These are phyloP conservation scores for Automeris io DNA, from an alignment of 2,888 invertebrate species.

Conservation along the genomic window DNA sequence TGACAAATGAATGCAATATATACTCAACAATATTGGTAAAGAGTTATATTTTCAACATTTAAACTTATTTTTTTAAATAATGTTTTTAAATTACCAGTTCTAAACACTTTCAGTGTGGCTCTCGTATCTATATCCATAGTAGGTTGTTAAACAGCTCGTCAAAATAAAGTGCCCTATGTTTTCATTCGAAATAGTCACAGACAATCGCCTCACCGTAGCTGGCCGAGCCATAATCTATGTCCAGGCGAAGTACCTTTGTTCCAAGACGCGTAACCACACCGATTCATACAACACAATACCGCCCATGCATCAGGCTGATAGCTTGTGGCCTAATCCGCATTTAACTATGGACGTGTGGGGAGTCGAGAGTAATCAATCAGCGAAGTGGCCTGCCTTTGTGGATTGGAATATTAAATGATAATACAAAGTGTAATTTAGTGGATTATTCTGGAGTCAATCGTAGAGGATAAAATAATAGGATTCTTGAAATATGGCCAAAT, in stretches of 20 bases:
- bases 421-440: not conserved
- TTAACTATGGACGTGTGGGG: constrained; percentile 3
- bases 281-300: constrained; percentile 43
- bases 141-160: too few species aligned
- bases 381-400: not conserved
- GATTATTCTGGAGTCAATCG: too few species aligned
- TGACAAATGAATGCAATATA: too few species aligned
- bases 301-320: constrained; percentile 55
- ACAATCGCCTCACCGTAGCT: constrained; percentile 4
- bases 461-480: too few species aligned
- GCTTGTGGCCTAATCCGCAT: constrained; percentile 39
- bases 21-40: too few species aligned
- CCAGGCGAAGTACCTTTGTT: constrained; percentile 38
- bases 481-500: too few species aligned
- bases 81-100: too few species aligned
- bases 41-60: too few species aligned
- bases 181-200: constrained; percentile 1
- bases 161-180: not conserved
- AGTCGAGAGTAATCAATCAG: constrained; percentile 8
- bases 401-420: constrained; percentile 7
- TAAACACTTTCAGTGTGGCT: too few species aligned
- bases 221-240: constrained; percentile 9
- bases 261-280: constrained; percentile 27
- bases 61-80: too few species aligned
- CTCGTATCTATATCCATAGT: too few species aligned